Base-by-base conservation (phyloP, 2,888 invertebrate species). In the Galerucella calmariensis region DNA sequence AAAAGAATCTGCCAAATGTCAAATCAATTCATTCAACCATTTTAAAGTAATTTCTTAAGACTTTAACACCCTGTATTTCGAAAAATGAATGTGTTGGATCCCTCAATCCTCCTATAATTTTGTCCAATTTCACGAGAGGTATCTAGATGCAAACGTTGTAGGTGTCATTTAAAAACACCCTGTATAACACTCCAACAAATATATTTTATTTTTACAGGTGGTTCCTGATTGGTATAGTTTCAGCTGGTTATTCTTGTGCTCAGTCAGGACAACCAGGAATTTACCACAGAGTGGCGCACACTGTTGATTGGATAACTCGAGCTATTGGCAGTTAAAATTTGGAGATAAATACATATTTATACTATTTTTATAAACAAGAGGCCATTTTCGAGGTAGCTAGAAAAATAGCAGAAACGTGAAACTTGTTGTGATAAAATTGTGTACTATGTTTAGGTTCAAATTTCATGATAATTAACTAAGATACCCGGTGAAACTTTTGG, bases 251-350 rank as follows among this genome's bases (percentile, higher is more conserved):
- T 88, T 96, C 96, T 0, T 97, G 97, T 84, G 97, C 97, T 0
- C 96, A 97, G 83, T 91, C 96, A 16, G 96, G 97, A 20, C 97
- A 97, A 84, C 97, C 97, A 0, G 97, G 97, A 67, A 97, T 97
- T 82, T 97, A 97, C 88, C 97, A 97, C 86, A 90, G 97, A 81
- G 97, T 83, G 10, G 95, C 97, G 0, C 95, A 96, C 84, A 97
- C 97, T 0, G 96, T 97, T 8, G 97, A 97, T 86, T 97, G 97
- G 97, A 96, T 97, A 81, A 92, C 91, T 10, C 90, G 92, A 85
- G 90, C 91, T 70, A 91, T 92, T 79, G 90, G 90, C 24, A 71
- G 69, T 63, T 73, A 67, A 69, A 51, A 48, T 65, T 44, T 35
- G 6, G 6, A 9, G 27, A 35, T 0, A 14, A 14, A 58, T 58